Evolutionary conservation across 2,113 vertebrate genomes (phyloP), one percentile per base, ranked within the genome.

Genomic region (Peucedramus taeniatus): DNA sequence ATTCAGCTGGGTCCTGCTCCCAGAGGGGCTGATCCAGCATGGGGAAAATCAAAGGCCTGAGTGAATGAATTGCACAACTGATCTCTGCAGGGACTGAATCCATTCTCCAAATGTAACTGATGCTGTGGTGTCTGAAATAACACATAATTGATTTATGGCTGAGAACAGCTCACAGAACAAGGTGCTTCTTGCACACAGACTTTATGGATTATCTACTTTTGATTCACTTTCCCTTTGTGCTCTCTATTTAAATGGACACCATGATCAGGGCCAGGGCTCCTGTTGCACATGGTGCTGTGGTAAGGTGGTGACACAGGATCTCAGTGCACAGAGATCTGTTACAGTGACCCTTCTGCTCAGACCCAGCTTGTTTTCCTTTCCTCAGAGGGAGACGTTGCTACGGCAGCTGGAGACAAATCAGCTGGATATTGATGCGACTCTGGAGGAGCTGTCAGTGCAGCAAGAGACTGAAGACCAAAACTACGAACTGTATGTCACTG

Each of bases 391-490:
- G 97, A 99, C 99, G 0, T 97, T 99, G 68, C 97, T 99, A 85
- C 98, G 99, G 89, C 99, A 99, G 98, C 98, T 99, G 97, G 99
- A 99, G 98, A 99, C 99, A 5, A 99, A 99, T 96, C 99, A 99
- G 97, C 97, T 99, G 84, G 99, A 99, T 96, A 99, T 99, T 24
- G 99, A 99, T 15, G 99, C 99, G 39, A 99, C 99, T 0, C 94
- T 99, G 97, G 99, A 99, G 97, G 99, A 99, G 95, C 98, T 99
- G 13, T 98, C 96, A 0, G 99, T 99, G 81, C 99, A 99, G 97
- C 99, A 99, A 92, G 99, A 99, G 97, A 99, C 99, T 0, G 99
- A 99, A 93, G 99, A 99, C 96, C 99, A 99, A 92, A 99, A 99
- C 97, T 99, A 99, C 42, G 98, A 99, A 87, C 99, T 99, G 99